These are phyloP conservation scores for Labrus mixtus DNA, from an alignment of 2,113 vertebrate genomes.

Conservation along the genomic window DNA sequence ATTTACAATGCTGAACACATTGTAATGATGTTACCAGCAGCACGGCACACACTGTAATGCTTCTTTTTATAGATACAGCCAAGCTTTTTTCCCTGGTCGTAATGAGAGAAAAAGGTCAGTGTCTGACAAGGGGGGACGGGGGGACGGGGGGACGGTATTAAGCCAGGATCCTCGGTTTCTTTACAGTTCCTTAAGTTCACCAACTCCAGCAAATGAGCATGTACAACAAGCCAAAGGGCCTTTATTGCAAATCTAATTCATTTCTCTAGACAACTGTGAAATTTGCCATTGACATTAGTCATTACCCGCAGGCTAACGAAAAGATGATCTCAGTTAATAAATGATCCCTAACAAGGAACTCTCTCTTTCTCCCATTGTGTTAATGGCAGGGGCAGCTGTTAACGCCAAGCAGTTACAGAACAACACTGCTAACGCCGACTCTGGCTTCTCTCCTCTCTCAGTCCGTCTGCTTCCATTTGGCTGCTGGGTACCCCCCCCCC, in stretches of 20 bases:
- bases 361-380: constrained; percentile 74
- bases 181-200: constrained; percentile 94
- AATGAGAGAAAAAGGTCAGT: constrained; percentile 95
- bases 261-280: constrained; percentile 99
- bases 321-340: constrained; percentile 99
- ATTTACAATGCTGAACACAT: constrained; percentile 66
- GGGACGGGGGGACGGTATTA: constrained; percentile 88
- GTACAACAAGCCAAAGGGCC: constrained; percentile 96
- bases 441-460: constrained; percentile 85
- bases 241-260: constrained; percentile 99
- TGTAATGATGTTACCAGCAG: constrained; percentile 54
- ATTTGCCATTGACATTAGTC: constrained; percentile 99
- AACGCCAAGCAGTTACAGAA: constrained; percentile 76
- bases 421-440: constrained; percentile 58
- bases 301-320: constrained; percentile 97
- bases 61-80: constrained; percentile 78
- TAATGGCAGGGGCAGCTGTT: constrained; percentile 93
- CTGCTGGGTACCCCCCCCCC: constrained; percentile 46
- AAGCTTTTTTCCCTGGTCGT: constrained; percentile 62
- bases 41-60: constrained; percentile 43
- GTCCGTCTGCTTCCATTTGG: constrained; percentile 79
- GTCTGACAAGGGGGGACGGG: constrained; percentile 87
- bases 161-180: constrained; percentile 89
- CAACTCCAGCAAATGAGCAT: constrained; percentile 92
- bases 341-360: constrained; percentile 97